Evolutionary conservation across 2,888 invertebrate species (phyloP), one percentile per base, ranked within the genome.

Genomic region (Agrilus biguttatus): DNA sequence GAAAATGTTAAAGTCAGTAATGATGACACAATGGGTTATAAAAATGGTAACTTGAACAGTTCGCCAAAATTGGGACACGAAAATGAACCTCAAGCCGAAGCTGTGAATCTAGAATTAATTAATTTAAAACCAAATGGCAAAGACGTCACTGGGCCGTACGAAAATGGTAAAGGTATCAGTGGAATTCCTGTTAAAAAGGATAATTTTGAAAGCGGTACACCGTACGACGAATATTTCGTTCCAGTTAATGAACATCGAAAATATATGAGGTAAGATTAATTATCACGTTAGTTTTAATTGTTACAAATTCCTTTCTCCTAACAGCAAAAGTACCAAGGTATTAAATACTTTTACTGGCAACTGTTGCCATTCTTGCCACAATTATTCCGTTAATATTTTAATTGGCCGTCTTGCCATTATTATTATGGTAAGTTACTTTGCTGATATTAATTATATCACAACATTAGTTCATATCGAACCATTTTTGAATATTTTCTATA

Each of bases 191-290:
- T 70, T 37, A 81, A 80, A 63, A 80, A 78, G 60, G 78, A 78
- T 45, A 74, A 74, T 5, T 72, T 75, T 54, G 77, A 75, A 51
- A 70, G 78, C 17, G 72, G 74, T 33, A 82, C 82, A 61, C 80
- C 82, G 5, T 84, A 85, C 62, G 84, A 85, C 56, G 85, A 86
- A 57, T 86, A 86, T 65, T 86, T 86, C 62, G 84, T 87, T 48
- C 84, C 86, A 28, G 85, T 87, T 49, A 85, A 87, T 61, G 83
- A 85, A 59, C 85, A 85, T 64, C 77, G 80, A 60, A 87, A 87
- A 68, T 85, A 80, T 61, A 84, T 85, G 73, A 83, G 85, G 86
- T 86, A 62, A 67, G 69, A 60, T 6, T 41, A 34, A 37, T 39
- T 43, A 37, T 44, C 14, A 41, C 32, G 32, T 49, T 28, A 28